A percentile compares a stretch with the other conserved stretches of the same genome.
phyloP scores from a whole-genome alignment of 2,888 invertebrate genomes.

The Cheilosia vernalis region DNA sequence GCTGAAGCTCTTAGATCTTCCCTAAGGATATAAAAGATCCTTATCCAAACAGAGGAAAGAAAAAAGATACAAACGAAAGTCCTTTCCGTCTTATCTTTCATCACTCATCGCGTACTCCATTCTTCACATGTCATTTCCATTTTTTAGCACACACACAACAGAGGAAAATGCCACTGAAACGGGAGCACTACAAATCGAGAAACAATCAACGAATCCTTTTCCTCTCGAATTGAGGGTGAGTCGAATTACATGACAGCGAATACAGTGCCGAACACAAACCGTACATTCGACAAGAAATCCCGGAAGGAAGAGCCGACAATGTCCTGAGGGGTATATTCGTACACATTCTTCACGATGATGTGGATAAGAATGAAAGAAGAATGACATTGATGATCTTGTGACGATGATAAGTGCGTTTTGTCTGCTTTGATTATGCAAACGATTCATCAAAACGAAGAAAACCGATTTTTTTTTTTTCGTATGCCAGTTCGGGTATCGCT shows the following conservation, averaged over 20 bases:
- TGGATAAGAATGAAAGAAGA: slow-evolving; percentile 36
- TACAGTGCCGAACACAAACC: slow-evolving; percentile 44
- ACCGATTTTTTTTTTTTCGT: slow-evolving; percentile 14
- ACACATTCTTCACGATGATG: slow-evolving; percentile 23
- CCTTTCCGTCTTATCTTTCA: slow-evolving; percentile 64
- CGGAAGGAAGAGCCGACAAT: slow-evolving; percentile 56
- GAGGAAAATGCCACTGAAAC: slow-evolving; percentile 52
- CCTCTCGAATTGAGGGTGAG: slow-evolving; percentile 67
- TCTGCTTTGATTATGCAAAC: slow-evolving; percentile 76
- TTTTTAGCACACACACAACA: slow-evolving; percentile 22
- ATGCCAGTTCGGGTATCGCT: slow-evolving; percentile 48
- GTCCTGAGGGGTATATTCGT: slow-evolving; percentile 50
- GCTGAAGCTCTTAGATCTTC: slow-evolving; percentile 17
- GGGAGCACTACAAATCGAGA: slow-evolving; percentile 71
- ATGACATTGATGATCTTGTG: slow-evolving; percentile 75
- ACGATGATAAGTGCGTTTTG: slow-evolving; percentile 76
- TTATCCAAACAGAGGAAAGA: slow-evolving; percentile 57
- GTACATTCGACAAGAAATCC: slow-evolving; percentile 37
- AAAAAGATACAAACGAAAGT: slow-evolving; percentile 51
- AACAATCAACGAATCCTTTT: slow-evolving; percentile 64
- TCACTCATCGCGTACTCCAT: slow-evolving; percentile 49
- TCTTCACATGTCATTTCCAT: slow-evolving; percentile 18
- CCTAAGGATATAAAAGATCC: slow-evolving; percentile 46
- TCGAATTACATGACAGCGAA: slow-evolving; percentile 71
- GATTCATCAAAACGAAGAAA: slow-evolving; percentile 73